A percentile compares a stretch with the other conserved stretches of the same genome.
Conservation (phyloP, 2,113 vertebrate species). For the Coturnix japonica region DNA sequence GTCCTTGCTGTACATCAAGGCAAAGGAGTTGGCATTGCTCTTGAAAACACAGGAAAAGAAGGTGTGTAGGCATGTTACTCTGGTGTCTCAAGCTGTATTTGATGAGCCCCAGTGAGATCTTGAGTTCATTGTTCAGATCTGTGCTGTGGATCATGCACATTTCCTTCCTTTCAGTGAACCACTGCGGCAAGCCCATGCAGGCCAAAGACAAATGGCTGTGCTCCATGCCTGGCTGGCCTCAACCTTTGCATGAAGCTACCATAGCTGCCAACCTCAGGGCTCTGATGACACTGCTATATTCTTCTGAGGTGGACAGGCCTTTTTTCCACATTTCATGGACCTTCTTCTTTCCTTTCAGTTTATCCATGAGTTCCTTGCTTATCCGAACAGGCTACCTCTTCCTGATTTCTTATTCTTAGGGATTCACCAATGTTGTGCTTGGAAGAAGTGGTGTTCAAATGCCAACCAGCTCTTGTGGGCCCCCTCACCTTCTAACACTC, state of each 20-base stretch:
- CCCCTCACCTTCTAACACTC: too few relatives aligned
- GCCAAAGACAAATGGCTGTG: neutral
- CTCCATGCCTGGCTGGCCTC: neutral
- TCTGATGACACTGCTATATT: too few relatives aligned
- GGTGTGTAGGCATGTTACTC: neutral
- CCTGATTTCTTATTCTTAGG: too few relatives aligned
- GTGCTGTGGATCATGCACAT: rapidly evolving
- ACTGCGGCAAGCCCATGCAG: neutral
- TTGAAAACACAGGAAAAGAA: neutral
- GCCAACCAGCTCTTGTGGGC: too few relatives aligned
- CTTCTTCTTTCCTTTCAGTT: too few relatives aligned
- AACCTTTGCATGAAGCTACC: neutral
- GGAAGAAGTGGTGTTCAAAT: too few relatives aligned
- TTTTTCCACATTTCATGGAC: too few relatives aligned
- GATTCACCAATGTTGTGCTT: too few relatives aligned
- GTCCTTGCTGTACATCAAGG: neutral
- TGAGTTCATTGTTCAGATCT: neutral
- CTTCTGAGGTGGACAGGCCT: too few relatives aligned
- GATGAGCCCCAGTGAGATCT: neutral
- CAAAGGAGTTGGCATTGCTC: neutral
- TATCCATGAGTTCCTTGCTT: too few relatives aligned
- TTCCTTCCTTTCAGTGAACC: neutral
- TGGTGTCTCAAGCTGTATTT: neutral
- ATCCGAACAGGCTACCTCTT: too few relatives aligned
- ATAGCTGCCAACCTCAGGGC: rapidly evolving